phyloP scores from a whole-genome alignment of 2,797 vertebrate species.

The Alosa sapidissima region DNA sequence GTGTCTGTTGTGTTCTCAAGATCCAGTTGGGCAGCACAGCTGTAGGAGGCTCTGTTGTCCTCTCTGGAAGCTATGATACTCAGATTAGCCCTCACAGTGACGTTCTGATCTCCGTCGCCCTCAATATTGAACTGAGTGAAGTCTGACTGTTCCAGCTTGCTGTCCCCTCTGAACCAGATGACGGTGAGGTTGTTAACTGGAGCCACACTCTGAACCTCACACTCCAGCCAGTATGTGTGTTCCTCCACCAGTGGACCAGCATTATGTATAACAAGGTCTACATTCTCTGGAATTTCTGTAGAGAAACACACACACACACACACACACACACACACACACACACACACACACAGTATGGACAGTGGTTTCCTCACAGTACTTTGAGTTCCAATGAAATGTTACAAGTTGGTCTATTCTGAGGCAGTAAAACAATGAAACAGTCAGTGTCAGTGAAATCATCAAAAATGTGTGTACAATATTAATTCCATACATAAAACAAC shows the following conservation, averaged over 20 bases:
- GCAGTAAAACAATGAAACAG: too few relatives aligned
- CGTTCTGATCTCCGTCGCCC: not conserved
- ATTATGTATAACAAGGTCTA: conserved; percentile 54
- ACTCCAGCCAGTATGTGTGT: conserved; percentile 53
- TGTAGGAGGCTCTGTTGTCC: not conserved
- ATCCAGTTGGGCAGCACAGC: not conserved
- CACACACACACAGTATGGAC: too few relatives aligned
- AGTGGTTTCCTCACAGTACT: too few relatives aligned
- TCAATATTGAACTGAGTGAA: not conserved
- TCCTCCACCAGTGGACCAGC: conserved; percentile 43
- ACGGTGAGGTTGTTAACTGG: conserved; percentile 54
- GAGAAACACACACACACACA: not conserved
- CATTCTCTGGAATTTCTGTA: conserved; percentile 58
- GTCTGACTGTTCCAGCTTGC: not conserved
- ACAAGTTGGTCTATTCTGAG: too few relatives aligned
- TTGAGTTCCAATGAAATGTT: too few relatives aligned
- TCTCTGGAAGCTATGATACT: not conserved
- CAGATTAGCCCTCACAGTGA: conserved; percentile 10
- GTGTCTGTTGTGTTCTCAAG: too few relatives aligned
- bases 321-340: too few relatives aligned
- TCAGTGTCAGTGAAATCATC: too few relatives aligned
- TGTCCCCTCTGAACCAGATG: conserved; percentile 59
- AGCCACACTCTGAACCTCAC: conserved; percentile 55
- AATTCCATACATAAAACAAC: too few relatives aligned
- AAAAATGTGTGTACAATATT: too few relatives aligned